Percentiles rank a stretch among this genome's conserved stretches.
phyloP scores from a whole-genome alignment of 2,113 vertebrate species.

The Bettongia penicillata region DNA sequence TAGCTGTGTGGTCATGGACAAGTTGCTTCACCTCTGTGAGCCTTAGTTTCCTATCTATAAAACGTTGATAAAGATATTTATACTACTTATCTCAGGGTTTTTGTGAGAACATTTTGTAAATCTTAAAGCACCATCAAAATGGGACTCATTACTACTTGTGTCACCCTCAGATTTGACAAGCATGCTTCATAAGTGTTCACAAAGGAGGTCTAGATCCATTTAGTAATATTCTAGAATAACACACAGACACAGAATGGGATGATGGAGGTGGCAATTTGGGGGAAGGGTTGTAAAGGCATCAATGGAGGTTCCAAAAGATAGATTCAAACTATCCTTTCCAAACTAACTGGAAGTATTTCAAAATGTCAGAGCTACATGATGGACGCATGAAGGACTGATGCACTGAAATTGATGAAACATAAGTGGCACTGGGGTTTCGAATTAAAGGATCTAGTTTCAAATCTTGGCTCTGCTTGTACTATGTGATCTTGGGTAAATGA shows the following conservation, averaged over 20 bases:
- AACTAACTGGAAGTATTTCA: background rate
- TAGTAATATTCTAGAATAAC: background rate
- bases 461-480: background rate
- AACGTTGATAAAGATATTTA: background rate
- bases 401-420: background rate
- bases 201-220: background rate
- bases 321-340: background rate
- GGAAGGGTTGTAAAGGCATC: background rate
- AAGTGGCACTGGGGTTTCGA: background rate
- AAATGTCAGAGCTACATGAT: background rate
- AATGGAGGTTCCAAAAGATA: background rate
- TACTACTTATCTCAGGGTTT: background rate
- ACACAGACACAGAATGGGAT: slow-evolving; percentile 1
- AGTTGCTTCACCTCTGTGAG: background rate
- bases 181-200: background rate
- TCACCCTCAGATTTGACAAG: background rate
- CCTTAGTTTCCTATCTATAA: background rate
- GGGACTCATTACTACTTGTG: background rate
- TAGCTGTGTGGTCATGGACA: background rate
- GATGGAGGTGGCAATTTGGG: background rate
- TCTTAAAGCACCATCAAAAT: background rate
- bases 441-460: background rate
- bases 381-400: background rate
- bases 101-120: background rate
- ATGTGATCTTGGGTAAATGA: background rate